Evolutionary conservation across 2,888 invertebrate species (phyloP), one percentile per base, ranked within the genome.

Genomic region (Limnephilus rhombicus): DNA sequence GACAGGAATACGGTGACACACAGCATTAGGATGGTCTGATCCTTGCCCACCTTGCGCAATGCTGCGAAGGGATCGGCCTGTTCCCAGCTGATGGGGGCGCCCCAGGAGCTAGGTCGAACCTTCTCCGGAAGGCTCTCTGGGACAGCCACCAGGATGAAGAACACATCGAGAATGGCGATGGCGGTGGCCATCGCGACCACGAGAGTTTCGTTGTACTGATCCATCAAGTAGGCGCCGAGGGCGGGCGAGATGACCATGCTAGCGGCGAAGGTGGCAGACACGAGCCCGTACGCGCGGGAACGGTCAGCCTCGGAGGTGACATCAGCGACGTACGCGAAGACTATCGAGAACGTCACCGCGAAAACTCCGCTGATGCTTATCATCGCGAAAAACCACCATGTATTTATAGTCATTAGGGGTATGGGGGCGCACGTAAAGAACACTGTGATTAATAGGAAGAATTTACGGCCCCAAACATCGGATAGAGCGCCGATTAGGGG

Each of bases 301-400:
- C 99, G 97, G 95, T 99, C 99, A 94, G 98, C 98, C 94, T 99
- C 99, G 94, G 99, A 99, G 53, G 99, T 99, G 91, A 99, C 99
- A 96, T 99, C 99, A 82, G 99, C 99, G 94, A 99, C 99, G 96
- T 99, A 99, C 89, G 99, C 99, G 96, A 99, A 99, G 92, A 99
- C 99, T 92, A 99, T 99, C 94, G 99, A 99, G 96, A 99, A 99
- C 89, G 99, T 99, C 94, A 99, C 99, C 91, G 99, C 99, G 96
- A 99, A 99, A 94, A 99, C 98, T 93, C 99, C 99, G 94, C 99
- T 99, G 95, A 99, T 98, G 95, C 99, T 99, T 96, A 99, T 99
- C 98, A 99, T 98, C 92, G 99, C 99, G 96, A 99, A 99, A 96
- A 99, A 99, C 99, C 99, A 99, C 99, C 99, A 99, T 89, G 99